Percentiles rank a stretch among this genome's conserved stretches.
Evolutionary conservation across 1,140 invertebrate species (phyloP).

Genomic region (Zaprionus africanus): DNA sequence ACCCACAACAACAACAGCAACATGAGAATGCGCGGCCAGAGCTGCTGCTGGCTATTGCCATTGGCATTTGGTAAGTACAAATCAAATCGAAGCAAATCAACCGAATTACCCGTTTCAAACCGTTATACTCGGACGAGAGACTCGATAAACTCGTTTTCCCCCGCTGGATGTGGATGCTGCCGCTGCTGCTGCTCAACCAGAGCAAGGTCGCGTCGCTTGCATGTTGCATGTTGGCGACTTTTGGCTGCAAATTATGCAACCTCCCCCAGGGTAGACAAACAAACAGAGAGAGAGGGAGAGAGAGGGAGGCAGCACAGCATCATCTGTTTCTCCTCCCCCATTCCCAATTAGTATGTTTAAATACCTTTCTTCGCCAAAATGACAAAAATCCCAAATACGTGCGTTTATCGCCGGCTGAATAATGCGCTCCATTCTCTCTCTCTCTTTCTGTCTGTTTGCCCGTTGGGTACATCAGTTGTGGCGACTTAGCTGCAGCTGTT

Average conservation of each 20-base stretch:
- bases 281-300: neutral
- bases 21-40: constrained; percentile 21
- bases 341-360: constrained; percentile 51
- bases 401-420: constrained; percentile 52
- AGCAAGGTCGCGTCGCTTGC: constrained; percentile 67
- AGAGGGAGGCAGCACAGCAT: neutral
- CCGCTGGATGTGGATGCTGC: constrained; percentile 46
- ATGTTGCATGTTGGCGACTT: constrained; percentile 44
- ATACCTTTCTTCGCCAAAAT: constrained; percentile 52
- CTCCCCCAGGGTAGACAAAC: constrained; percentile 1
- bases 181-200: constrained; percentile 49
- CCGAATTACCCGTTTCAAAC: constrained; percentile 55
- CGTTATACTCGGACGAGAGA: constrained; percentile 11
- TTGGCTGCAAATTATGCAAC: constrained; percentile 70
- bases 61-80: constrained; percentile 79
- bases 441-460: constrained; percentile 11
- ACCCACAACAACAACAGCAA: neutral
- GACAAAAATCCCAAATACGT: constrained; percentile 75
- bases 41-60: constrained; percentile 61
- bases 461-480: constrained; percentile 8
- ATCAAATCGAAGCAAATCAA: constrained; percentile 37
- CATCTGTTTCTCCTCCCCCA: constrained; percentile 9
- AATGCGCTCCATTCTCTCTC: constrained; percentile 21
- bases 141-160: constrained; percentile 60
- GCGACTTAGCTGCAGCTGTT: constrained; percentile 40